phyloP scores from a whole-genome alignment of 35 echinoderm and acorn worm species.

The Ophioderma brevispina region DNA sequence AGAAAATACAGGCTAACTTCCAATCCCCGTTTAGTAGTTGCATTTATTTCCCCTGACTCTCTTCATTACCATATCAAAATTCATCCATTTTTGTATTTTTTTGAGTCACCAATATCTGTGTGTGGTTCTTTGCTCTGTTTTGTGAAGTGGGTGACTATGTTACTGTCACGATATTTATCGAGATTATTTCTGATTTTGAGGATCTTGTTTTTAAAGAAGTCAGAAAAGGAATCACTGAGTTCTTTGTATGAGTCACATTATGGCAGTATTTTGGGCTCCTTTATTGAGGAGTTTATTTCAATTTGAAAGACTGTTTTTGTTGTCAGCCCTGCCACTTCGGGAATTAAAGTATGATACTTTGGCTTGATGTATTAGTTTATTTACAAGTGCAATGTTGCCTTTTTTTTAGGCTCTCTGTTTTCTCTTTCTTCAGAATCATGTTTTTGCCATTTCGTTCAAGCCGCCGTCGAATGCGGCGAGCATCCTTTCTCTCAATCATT shows the following conservation, averaged over 20 bases:
- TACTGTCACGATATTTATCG: neutral
- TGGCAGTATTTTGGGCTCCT: neutral
- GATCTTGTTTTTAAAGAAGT: neutral
- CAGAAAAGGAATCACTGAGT: neutral
- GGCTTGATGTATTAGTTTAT: neutral
- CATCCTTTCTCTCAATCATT: neutral
- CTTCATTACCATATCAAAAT: neutral
- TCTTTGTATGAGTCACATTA: neutral
- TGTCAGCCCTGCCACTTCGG: neutral
- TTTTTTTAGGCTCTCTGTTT: neutral
- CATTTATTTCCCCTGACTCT: neutral
- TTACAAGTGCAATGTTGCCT: neutral
- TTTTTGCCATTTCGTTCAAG: neutral
- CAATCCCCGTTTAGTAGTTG: neutral
- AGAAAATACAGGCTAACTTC: too few relatives aligned
- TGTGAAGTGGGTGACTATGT: too few relatives aligned
- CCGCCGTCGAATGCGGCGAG: neutral
- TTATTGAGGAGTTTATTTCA: neutral
- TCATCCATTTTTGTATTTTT: neutral
- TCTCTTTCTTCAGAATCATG: neutral
- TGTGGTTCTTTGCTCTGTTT: too few relatives aligned
- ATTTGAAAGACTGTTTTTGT: neutral
- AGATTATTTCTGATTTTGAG: neutral
- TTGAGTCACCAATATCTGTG: neutral
- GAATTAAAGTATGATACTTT: neutral